phyloP scores from a whole-genome alignment of 2,113 vertebrate genomes.

The Genyomyrus donnyi region DNA sequence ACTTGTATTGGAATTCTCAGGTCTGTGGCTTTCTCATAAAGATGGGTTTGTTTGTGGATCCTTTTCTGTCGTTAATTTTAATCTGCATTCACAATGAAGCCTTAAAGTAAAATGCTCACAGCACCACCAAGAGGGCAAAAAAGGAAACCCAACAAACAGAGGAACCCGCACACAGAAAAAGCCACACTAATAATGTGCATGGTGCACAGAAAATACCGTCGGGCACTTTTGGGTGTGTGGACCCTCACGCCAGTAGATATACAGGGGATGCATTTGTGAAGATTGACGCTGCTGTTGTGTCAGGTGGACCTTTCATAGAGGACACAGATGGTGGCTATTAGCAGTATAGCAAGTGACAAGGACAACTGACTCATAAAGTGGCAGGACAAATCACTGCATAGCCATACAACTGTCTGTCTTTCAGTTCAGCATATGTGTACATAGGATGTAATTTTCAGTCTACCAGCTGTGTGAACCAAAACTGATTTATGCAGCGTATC shows the following conservation, averaged over 20 bases:
- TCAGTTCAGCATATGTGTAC: neutral
- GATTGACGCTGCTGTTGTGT: neutral
- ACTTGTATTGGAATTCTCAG: constrained; percentile 29
- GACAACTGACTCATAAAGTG: neutral
- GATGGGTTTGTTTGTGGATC: constrained; percentile 52
- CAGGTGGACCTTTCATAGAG: neutral
- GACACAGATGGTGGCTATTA: neutral
- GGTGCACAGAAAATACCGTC: neutral
- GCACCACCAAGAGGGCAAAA: constrained; percentile 59
- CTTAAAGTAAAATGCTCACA: constrained; percentile 52
- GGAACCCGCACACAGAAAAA: constrained; percentile 18
- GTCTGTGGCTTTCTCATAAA: constrained; percentile 47
- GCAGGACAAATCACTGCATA: neutral
- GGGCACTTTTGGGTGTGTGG: neutral
- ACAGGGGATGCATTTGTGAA: neutral
- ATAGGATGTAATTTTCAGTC: neutral
- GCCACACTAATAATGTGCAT: neutral
- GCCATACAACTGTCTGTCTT: neutral
- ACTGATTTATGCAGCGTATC: neutral
- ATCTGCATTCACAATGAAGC: constrained; percentile 36
- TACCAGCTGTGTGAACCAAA: neutral
- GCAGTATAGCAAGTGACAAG: neutral
- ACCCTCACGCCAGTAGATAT: neutral
- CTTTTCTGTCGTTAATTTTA: constrained; percentile 58
- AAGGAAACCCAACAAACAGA: constrained; percentile 17